Base-by-base conservation (phyloP, 1,140 invertebrate species). In the Philopotamus ludificatus region DNA sequence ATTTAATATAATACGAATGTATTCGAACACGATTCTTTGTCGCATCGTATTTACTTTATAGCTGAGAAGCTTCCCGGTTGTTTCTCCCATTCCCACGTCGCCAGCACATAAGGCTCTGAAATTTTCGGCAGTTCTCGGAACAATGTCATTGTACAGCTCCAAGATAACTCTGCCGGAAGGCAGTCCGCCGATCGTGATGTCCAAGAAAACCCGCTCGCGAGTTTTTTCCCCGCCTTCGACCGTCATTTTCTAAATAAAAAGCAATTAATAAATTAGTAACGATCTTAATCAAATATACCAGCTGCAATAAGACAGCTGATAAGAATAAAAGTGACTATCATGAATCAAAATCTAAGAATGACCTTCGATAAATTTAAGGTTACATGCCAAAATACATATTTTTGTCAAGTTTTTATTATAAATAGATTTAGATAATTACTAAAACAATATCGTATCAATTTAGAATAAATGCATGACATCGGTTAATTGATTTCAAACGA, bases 71-170 rank as follows among this genome's bases (percentile, higher is more conserved):
- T 92, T 92, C 34, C 83, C 83, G 0, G 89, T 90, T 1, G 80
- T 83, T 74, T 84, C 83, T 8, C 90, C 92, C 7, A 88, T 78
- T 8, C 92, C 91, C 73, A 87, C 88, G 73, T 96, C 93, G 1
- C 95, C 95, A 1, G 93, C 94, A 73, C 95, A 97, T 28, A 98
- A 80, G 1, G 89, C 85, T 49, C 93, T 85, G 76, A 98, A 99
- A 77, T 98, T 98, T 73, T 97, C 93, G 20, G 89, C 92, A 0
- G 95, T 97, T 76, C 93, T 93, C 1, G 97, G 96, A 49, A 92
- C 93, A 53, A 92, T 85, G 81, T 98, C 94, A 67, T 87, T 88
- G 80, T 91, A 98, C 0, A 99, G 79, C 75, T 98, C 95, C 75
- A 99, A 97, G 22, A 96, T 89, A 73, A 99, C 90, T 61, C 95